Percentiles rank a stretch among this genome's conserved stretches.
phyloP scores from a whole-genome alignment of 2,888 invertebrate species.

The Oscheius sp. region DNA sequence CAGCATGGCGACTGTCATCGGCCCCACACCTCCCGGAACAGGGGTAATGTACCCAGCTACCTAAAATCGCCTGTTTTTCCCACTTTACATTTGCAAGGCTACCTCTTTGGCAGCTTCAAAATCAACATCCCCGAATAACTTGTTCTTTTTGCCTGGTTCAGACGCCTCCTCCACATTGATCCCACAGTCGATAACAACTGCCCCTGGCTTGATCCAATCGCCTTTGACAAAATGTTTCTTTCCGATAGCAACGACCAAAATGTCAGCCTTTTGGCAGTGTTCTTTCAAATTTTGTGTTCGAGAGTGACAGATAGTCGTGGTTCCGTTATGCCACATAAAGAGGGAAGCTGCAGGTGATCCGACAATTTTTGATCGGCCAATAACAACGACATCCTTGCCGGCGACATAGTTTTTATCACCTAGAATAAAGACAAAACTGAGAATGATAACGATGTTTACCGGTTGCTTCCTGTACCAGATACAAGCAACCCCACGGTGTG shows the following conservation, averaged over 20 bases:
- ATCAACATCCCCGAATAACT: constrained; percentile 89
- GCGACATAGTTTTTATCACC: constrained; percentile 62
- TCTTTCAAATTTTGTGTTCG: constrained; percentile 79
- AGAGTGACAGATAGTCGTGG: constrained; percentile 96
- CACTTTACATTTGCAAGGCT: not conserved
- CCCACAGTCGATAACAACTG: constrained; percentile 98
- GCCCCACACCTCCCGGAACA: constrained; percentile 87
- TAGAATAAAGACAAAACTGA: not conserved
- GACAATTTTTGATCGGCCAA: constrained; percentile 97
- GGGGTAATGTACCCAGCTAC: constrained; percentile 75
- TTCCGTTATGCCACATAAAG: constrained; percentile 94
- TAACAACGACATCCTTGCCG: constrained; percentile 83
- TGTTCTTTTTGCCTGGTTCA: constrained; percentile 60
- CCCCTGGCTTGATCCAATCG: constrained; percentile 96
- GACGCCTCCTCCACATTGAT: constrained; percentile 80
- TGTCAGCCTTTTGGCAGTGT: constrained; percentile 82
- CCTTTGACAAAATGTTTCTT: constrained; percentile 86
- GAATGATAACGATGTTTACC: constrained; percentile 36
- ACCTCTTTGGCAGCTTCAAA: constrained; percentile 82
- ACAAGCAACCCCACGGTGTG: constrained; percentile 93
- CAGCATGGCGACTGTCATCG: constrained; percentile 93
- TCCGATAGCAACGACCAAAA: constrained; percentile 95
- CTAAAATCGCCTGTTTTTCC: too few species aligned
- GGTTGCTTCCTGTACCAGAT: constrained; percentile 82
- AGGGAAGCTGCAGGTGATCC: constrained; percentile 94